Base-by-base conservation (phyloP, 2,113 vertebrate species). In the Equus przewalskii region DNA sequence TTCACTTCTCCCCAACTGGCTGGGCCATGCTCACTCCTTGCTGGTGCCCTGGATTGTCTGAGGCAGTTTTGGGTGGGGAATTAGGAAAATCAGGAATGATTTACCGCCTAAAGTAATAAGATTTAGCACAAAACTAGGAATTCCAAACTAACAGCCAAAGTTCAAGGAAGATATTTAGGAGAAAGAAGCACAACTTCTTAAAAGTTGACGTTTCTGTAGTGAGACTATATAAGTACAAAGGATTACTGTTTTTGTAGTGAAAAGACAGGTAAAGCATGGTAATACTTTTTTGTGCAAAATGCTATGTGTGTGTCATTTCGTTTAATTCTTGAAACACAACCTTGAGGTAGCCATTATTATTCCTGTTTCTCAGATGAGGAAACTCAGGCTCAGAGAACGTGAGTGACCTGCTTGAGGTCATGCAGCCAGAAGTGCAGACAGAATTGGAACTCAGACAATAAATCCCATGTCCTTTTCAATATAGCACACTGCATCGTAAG, bases 121-220 rank as follows among this genome's bases (percentile, higher is more conserved):
- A 76, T 26, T 70, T 67, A 70, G 46, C 75, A 90, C n/a, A 78
- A 54, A 94, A 46, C 44, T 56, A 72, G 83, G 89, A 70, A 84
- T 54, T 60, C 73, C 22, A 95, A 89, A 54, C 49, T 87, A 95
- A 58, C 9, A 87, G 65, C 26, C 75, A 70, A 51, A 44, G 33
- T 92, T 93, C 22, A 13, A 91, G 76, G 72, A 89, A 94, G 56
- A 64, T 65, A 80, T 19, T 46, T 75, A 70, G 83, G 30, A 78
- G 36, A 76, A 91, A 93, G 26, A 26, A 89, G 72, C 36, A 22
- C 7, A 83, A 30, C 28, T 91, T 78, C 83, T 72, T 46, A 60
- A 80, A 94, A 92, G 41, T 2, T 46, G 58, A 33, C 16, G 73
- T 92, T 86, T 97, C 75, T 58, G 69, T 51, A 33, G 18, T 22